Evolutionary conservation across 2,797 vertebrate species (phyloP).

Genomic region (Xyrichtys novacula): DNA sequence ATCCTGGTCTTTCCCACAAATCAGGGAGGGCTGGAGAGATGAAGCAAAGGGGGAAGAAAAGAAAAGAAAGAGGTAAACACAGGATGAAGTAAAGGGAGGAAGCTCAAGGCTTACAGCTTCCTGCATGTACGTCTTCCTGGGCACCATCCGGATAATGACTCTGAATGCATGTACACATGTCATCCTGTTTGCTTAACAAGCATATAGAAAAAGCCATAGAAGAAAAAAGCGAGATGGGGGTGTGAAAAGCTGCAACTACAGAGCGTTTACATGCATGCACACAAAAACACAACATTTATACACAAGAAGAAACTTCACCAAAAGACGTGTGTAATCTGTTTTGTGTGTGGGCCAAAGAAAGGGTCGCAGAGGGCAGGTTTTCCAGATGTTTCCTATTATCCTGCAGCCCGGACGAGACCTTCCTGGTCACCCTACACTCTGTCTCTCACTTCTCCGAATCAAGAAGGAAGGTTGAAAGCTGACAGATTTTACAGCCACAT

Average conservation of each 20-base stretch:
- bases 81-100: constrained; percentile 54
- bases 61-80: constrained; percentile 34
- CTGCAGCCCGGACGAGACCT: constrained; percentile 55
- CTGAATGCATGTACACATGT: constrained; percentile 24
- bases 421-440: constrained; percentile 60
- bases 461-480: constrained; percentile 39
- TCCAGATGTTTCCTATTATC: constrained; percentile 83
- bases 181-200: constrained; percentile 65
- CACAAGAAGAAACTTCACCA: constrained; percentile 1
- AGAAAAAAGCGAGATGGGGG: constrained; percentile 23
- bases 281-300: constrained; percentile 10
- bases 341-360: constrained; percentile 70
- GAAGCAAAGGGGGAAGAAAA: constrained; percentile 5
- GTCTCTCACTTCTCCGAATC: constrained; percentile 39
- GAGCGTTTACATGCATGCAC: background rate
- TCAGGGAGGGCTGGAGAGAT: constrained; percentile 49
- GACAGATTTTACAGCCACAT: constrained; percentile 31
- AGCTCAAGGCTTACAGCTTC: constrained; percentile 52
- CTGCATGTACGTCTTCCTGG: constrained; percentile 56
- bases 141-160: constrained; percentile 28
- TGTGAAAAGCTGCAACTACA: background rate
- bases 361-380: constrained; percentile 57
- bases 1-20: constrained; percentile 75
- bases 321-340: constrained; percentile 31
- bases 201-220: constrained; percentile 36